These are phyloP conservation scores for Hemiscyllium ocellatum DNA, from an alignment of 2,113 vertebrate genomes.

Conservation along the genomic window DNA sequence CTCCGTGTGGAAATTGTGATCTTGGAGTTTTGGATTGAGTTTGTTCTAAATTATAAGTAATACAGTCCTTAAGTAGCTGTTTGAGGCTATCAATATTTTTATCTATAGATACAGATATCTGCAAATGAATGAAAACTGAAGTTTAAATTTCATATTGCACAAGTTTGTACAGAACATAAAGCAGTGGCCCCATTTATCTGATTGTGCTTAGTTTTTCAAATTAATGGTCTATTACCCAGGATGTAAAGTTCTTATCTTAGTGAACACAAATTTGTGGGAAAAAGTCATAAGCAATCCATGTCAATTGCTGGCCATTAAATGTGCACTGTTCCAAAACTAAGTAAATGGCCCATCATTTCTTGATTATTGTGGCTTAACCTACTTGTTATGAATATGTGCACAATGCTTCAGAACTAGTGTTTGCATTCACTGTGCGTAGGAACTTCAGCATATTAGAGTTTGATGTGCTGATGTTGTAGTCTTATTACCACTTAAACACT, in stretches of 20 bases:
- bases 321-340: not conserved
- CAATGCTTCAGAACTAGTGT: not conserved
- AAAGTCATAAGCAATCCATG: not conserved
- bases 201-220: not conserved
- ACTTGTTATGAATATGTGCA: not conserved
- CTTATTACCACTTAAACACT: not conserved
- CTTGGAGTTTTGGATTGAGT: not conserved
- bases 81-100: not conserved
- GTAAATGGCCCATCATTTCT: not conserved
- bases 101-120: not conserved
- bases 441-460: not conserved
- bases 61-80: not conserved
- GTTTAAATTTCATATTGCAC: not conserved
- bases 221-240: not conserved
- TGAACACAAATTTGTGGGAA: not conserved
- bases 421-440: not conserved
- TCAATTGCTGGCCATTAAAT: not conserved
- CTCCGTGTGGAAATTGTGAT: not conserved
- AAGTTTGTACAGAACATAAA: not conserved
- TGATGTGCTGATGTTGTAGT: not conserved
- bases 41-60: not conserved
- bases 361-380: not conserved
- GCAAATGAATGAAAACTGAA: not conserved
- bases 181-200: not conserved
- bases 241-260: not conserved